Evolutionary conservation across 2,113 vertebrate genomes (phyloP).

Genomic region (Pelobates fuscus): DNA sequence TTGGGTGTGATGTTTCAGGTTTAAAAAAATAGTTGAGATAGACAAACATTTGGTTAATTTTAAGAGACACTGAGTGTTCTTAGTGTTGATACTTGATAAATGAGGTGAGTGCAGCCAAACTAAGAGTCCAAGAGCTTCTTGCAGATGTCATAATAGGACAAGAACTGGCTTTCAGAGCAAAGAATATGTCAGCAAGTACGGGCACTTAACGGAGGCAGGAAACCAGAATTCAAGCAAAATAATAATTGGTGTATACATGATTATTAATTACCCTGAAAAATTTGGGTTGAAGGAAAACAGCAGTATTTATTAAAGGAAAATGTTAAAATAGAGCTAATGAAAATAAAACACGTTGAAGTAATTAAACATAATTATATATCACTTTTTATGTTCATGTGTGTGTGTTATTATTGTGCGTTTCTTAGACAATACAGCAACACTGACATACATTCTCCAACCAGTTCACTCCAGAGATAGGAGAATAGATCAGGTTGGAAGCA

Average conservation of each 20-base stretch:
- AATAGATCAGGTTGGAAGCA: too few species aligned
- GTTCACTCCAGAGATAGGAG: too few species aligned
- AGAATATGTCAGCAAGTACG: slow-evolving; percentile 35
- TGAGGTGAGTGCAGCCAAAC: slow-evolving; percentile 6
- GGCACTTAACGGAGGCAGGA: slow-evolving; percentile 11
- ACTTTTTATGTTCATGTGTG: too few species aligned
- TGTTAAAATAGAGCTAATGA: too few species aligned
- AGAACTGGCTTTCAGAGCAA: slow-evolving; percentile 14
- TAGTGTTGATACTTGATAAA: slow-evolving; percentile 14
- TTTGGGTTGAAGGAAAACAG: neutral
- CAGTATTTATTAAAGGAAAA: neutral
- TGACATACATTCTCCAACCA: too few species aligned
- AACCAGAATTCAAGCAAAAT: slow-evolving; percentile 7
- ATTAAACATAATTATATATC: too few species aligned
- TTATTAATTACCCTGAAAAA: slow-evolving; percentile 17
- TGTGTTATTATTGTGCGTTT: too few species aligned
- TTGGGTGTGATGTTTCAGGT: slow-evolving; percentile 16
- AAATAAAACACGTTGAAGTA: too few species aligned
- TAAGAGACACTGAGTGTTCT: slow-evolving; percentile 11
- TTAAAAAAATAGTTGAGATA: slow-evolving; percentile 20
- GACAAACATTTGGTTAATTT: slow-evolving; percentile 37
- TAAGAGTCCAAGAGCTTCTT: slow-evolving; percentile 3
- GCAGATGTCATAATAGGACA: slow-evolving; percentile 4
- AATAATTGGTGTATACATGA: slow-evolving; percentile 22
- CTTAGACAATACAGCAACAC: too few species aligned